phyloP scores from a whole-genome alignment of 2,797 vertebrate genomes.

The Spinus olivaceus region DNA sequence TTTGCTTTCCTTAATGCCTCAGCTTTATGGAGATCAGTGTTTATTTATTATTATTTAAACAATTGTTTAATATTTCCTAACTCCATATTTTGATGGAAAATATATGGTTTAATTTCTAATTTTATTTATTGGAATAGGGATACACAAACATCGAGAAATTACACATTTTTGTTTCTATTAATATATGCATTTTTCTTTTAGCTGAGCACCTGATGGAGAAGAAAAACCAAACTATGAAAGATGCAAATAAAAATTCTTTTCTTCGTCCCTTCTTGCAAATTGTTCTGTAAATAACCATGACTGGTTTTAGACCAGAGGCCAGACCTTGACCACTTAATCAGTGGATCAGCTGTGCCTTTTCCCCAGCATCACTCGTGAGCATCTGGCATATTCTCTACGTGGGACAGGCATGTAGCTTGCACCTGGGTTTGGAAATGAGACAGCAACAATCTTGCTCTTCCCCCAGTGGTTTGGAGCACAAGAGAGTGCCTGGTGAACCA shows the following conservation, averaged over 20 bases:
- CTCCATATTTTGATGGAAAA: background rate
- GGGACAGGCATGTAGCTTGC: background rate
- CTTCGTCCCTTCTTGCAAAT: background rate
- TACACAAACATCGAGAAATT: background rate
- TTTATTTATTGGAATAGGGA: background rate
- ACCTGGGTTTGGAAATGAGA: background rate
- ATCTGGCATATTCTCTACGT: background rate
- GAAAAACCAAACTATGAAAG: background rate
- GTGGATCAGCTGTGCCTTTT: constrained; percentile 54
- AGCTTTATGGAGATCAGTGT: background rate
- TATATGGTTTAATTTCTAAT: background rate
- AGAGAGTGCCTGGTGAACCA: background rate
- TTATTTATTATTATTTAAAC: background rate
- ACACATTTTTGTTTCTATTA: background rate
- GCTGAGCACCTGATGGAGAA: background rate
- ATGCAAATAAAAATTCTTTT: background rate
- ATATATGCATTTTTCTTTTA: background rate
- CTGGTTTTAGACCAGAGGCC: background rate
- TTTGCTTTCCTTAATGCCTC: background rate
- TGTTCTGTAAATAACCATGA: background rate
- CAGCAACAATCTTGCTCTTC: background rate
- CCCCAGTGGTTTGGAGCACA: background rate
- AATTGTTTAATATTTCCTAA: background rate
- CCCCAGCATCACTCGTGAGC: background rate
- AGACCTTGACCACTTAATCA: constrained; percentile 45